These are phyloP conservation scores for Bombus sibiricus DNA, from an alignment of 1,140 invertebrate species.

Conservation along the genomic window DNA sequence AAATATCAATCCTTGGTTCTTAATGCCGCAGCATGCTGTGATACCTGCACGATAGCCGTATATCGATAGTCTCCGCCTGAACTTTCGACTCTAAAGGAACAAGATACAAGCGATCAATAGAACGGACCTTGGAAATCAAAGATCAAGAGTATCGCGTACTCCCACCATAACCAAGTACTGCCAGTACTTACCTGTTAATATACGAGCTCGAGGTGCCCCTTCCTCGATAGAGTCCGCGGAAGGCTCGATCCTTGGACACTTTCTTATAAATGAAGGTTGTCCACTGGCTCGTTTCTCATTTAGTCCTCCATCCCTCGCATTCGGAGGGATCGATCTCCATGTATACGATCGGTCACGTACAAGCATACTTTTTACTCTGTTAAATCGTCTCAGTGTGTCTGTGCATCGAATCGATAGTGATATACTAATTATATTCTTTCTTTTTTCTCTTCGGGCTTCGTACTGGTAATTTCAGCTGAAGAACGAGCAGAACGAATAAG, in stretches of 20 bases:
- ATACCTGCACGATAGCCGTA: too few species aligned
- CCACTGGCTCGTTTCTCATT: slow-evolving; percentile 69
- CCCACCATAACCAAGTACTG: slow-evolving; percentile 44
- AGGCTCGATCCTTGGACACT: slow-evolving; percentile 78
- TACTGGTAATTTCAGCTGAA: background rate
- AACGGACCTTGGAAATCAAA: slow-evolving; percentile 69
- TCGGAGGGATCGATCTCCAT: slow-evolving; percentile 28
- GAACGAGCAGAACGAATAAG: background rate
- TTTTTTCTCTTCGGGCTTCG: background rate
- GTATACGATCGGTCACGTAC: background rate
- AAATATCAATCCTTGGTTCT: too few species aligned
- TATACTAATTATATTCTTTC: background rate
- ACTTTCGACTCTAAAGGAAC: background rate
- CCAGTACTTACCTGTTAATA: slow-evolving; percentile 26
- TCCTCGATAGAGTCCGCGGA: slow-evolving; percentile 66
- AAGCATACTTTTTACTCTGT: background rate
- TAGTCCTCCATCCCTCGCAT: slow-evolving; percentile 71
- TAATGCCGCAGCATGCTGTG: too few species aligned
- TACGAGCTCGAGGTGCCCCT: slow-evolving; percentile 56
- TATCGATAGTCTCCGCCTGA: too few species aligned
- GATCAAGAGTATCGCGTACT: slow-evolving; percentile 66
- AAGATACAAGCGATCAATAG: slow-evolving; percentile 33
- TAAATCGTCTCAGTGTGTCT: background rate
- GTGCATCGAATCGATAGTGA: slow-evolving; percentile 21
- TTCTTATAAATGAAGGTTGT: slow-evolving; percentile 81